A percentile compares a stretch with the other conserved stretches of the same genome.
Conservation (phyloP, 1,140 invertebrate species). For the Calephelis virginiensis region DNA sequence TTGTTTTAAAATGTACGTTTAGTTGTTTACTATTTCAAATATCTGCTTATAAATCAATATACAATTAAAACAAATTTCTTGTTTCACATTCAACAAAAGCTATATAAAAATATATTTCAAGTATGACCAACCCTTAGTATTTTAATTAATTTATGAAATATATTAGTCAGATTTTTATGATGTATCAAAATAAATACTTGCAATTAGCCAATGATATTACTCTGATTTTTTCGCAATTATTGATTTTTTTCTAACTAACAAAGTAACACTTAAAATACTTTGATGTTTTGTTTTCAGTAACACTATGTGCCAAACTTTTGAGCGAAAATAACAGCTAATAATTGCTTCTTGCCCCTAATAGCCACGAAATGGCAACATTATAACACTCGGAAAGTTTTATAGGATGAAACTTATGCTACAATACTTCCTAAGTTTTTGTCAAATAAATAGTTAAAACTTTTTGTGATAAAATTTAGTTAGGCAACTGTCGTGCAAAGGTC, state of each 20-base stretch:
- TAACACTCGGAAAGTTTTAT: too few species aligned
- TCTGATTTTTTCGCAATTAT: too few species aligned
- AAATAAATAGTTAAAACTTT: constrained; percentile 1
- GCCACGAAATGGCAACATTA: not conserved
- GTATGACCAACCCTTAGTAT: not conserved
- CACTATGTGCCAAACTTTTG: not conserved
- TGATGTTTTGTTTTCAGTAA: not conserved
- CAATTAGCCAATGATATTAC: too few species aligned
- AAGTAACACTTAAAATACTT: not conserved
- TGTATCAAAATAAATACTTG: too few species aligned
- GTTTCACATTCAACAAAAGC: not conserved
- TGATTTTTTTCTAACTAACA: too few species aligned
- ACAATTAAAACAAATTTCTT: too few species aligned
- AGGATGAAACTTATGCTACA: too few species aligned
- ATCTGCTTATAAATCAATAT: too few species aligned
- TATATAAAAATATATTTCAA: not conserved
- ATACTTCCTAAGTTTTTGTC: not conserved
- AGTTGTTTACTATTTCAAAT: too few species aligned
- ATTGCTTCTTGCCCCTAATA: not conserved
- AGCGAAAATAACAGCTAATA: not conserved
- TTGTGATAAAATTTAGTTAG: constrained; percentile 9
- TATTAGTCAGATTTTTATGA: too few species aligned
- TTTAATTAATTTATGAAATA: too few species aligned
- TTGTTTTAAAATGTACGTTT: too few species aligned
- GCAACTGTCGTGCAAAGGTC: not conserved